Evolutionary conservation across 2,888 invertebrate genomes (phyloP).

Genomic region (Strigamia maritima): DNA sequence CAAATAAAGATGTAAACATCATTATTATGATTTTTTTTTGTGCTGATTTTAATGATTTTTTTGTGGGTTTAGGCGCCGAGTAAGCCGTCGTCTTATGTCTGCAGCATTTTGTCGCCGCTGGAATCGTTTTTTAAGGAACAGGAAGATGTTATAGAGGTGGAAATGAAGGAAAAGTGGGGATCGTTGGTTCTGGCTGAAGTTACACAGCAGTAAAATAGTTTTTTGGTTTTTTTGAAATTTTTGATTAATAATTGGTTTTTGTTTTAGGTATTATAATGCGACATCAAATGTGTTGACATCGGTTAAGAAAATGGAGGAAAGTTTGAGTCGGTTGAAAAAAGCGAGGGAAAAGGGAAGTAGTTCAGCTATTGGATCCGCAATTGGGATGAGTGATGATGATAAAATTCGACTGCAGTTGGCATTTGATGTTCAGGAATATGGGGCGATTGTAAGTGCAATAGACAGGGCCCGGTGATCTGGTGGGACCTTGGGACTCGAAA

Average conservation of each 20-base stretch:
- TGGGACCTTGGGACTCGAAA: no score
- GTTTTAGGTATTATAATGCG: slow-evolving; percentile 54
- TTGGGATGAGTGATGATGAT: slow-evolving; percentile 79
- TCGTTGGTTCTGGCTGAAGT: slow-evolving; percentile 47
- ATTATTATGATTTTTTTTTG: no score
- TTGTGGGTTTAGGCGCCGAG: slow-evolving; percentile 60
- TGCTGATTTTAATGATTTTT: not conserved
- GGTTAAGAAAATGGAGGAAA: slow-evolving; percentile 93
- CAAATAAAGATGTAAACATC: slow-evolving; percentile 73
- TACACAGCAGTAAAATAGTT: slow-evolving; percentile 58
- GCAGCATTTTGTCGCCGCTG: slow-evolving; percentile 62
- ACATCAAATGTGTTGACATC: slow-evolving; percentile 86
- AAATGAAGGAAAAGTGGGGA: slow-evolving; percentile 47
- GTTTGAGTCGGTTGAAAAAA: slow-evolving; percentile 81
- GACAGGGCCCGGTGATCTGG: no score
- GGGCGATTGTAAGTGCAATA: slow-evolving; percentile 62
- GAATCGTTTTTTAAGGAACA: slow-evolving; percentile 60
- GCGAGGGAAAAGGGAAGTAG: slow-evolving; percentile 63
- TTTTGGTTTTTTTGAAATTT: not conserved
- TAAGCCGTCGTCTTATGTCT: slow-evolving; percentile 76
- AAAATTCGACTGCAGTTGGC: slow-evolving; percentile 88
- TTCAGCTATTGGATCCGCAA: slow-evolving; percentile 56
- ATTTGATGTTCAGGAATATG: slow-evolving; percentile 77
- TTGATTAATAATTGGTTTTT: not conserved
- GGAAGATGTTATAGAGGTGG: slow-evolving; percentile 47